phyloP scores from a whole-genome alignment of 2,888 invertebrate species.

The Orthonevra nobilis region DNA sequence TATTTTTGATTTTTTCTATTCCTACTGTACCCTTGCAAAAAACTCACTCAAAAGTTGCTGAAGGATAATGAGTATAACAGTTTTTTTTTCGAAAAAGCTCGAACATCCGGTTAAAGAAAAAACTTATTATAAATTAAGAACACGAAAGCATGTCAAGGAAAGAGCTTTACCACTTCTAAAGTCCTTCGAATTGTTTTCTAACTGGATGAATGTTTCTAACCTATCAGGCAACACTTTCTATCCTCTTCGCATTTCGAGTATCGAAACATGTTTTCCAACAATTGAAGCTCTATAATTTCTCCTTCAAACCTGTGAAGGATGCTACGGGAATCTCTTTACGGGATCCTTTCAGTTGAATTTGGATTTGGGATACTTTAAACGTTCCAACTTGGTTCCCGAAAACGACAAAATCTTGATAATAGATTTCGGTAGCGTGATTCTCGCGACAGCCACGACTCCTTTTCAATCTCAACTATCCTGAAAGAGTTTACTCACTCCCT shows the following conservation, averaged over 20 bases:
- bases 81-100: too few relatives aligned
- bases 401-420: constrained; percentile 6
- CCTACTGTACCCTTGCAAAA: too few relatives aligned
- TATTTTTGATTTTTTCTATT: too few relatives aligned
- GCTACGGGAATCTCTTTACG: constrained; percentile 43
- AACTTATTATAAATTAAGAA: too few relatives aligned
- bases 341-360: constrained; percentile 53
- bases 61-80: not conserved
- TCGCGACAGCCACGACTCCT: not conserved
- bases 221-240: too few relatives aligned
- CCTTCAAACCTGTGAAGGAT: constrained; percentile 30
- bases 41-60: constrained; percentile 16
- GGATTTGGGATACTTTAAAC: constrained; percentile 57
- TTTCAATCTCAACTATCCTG: not conserved
- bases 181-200: not conserved
- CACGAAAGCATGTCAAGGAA: too few relatives aligned
- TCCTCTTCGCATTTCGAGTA: constrained; percentile 24
- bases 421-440: constrained; percentile 14
- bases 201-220: too few relatives aligned
- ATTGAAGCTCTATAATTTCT: not conserved
- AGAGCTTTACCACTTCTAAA: not conserved
- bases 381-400: constrained; percentile 15
- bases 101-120: too few relatives aligned
- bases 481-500: constrained; percentile 4
- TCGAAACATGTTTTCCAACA: constrained; percentile 22